phyloP scores from a whole-genome alignment of 2,888 invertebrate genomes.

The Brachyopa scutellaris region DNA sequence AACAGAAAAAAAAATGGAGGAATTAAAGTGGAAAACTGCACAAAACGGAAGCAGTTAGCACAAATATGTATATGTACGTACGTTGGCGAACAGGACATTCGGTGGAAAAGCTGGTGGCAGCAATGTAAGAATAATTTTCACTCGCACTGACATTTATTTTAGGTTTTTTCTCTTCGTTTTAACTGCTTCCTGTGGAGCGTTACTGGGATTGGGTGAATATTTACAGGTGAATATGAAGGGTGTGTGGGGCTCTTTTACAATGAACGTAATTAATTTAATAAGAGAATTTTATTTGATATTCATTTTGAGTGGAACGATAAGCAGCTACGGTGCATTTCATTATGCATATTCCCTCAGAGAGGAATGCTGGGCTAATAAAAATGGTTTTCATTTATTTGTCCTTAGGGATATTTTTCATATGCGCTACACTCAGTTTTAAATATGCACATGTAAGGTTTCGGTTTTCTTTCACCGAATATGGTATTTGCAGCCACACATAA shows the following conservation, averaged over 20 bases:
- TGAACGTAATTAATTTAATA: constrained; percentile 68
- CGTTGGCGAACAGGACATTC: background rate
- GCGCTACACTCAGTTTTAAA: too few relatives aligned
- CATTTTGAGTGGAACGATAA: background rate
- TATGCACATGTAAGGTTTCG: too few relatives aligned
- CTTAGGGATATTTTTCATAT: too few relatives aligned
- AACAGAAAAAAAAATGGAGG: constrained; percentile 41
- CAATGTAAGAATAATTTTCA: constrained; percentile 25
- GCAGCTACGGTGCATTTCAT: constrained; percentile 20
- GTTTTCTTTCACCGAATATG: too few relatives aligned
- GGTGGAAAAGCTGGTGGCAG: constrained; percentile 16
- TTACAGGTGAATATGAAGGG: constrained; percentile 23
- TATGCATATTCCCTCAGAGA: constrained; percentile 14
- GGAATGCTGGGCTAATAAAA: background rate
- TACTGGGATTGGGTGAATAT: constrained; percentile 6
- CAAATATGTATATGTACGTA: constrained; percentile 25
- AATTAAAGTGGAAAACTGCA: constrained; percentile 63
- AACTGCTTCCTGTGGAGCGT: constrained; percentile 28
- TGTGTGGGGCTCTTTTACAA: constrained; percentile 28
- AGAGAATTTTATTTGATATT: constrained; percentile 43
- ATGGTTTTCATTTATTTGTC: too few relatives aligned
- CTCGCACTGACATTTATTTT: constrained; percentile 51
- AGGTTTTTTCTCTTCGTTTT: background rate
- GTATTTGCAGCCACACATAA: too few relatives aligned
- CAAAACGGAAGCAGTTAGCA: constrained; percentile 71